These are phyloP conservation scores for Melanotaenia parkinsoni DNA, from an alignment of 2,797 vertebrate genomes.

Conservation along the genomic window DNA sequence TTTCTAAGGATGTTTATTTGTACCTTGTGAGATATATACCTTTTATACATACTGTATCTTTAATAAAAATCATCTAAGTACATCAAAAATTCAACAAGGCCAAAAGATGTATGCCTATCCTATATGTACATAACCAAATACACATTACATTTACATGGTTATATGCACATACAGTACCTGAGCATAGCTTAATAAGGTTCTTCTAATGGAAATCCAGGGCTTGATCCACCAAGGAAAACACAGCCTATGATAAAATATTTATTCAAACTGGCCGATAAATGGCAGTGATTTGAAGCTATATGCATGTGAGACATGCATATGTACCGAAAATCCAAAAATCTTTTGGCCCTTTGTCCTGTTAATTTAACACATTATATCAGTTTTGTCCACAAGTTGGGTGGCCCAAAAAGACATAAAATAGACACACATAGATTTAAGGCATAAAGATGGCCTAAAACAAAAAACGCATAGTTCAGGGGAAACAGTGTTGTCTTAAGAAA, in stretches of 20 bases:
- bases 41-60: constrained; percentile 75
- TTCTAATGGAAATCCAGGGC: constrained; percentile 77
- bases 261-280: constrained; percentile 57
- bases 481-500: constrained; percentile 61
- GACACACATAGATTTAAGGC: constrained; percentile 79
- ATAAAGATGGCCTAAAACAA: constrained; percentile 72
- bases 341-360: constrained; percentile 42
- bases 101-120: constrained; percentile 75
- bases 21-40: constrained; percentile 74
- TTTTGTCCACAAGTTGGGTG: constrained; percentile 68
- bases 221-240: constrained; percentile 73
- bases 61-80: constrained; percentile 83
- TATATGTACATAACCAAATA: constrained; percentile 81
- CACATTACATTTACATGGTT: constrained; percentile 84
- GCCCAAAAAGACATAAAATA: constrained; percentile 66
- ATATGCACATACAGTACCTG: constrained; percentile 89
- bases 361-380: constrained; percentile 45
- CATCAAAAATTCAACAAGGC: constrained; percentile 77
- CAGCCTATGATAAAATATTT: constrained; percentile 62
- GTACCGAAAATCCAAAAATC: constrained; percentile 54
- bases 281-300: constrained; percentile 64
- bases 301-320: constrained; percentile 41
- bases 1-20: constrained; percentile 82
- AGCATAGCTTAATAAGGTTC: constrained; percentile 87
- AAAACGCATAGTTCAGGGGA: constrained; percentile 61